Conservation (phyloP, 2,797 vertebrate species). For the Hydrocynus forskahlii region DNA sequence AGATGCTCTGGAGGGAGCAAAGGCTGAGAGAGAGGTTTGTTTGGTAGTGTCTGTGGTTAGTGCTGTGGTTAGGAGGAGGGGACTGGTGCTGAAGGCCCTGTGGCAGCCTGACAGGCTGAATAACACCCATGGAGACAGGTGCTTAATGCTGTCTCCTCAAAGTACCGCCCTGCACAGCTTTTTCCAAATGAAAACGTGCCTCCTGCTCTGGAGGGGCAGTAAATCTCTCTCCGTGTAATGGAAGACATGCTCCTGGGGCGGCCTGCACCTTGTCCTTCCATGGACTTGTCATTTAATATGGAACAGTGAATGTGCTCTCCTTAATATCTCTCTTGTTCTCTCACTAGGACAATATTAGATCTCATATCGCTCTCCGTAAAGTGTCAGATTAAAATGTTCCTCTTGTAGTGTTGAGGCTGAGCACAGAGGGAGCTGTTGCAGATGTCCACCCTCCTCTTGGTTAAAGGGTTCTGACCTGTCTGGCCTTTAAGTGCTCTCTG, state of each 20-base stretch:
- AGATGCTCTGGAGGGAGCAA: constrained; percentile 12
- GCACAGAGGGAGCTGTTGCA: constrained; percentile 32
- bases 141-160: constrained; percentile 32
- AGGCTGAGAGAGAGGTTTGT: constrained; percentile 18
- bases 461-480: constrained; percentile 45
- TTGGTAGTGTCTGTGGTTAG: not conserved
- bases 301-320: constrained; percentile 10
- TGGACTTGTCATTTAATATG: constrained; percentile 41
- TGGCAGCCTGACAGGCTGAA: not conserved
- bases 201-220: constrained; percentile 51
- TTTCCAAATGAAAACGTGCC: constrained; percentile 56
- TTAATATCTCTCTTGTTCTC: constrained; percentile 3
- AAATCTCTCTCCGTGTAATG: constrained; percentile 53
- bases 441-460: constrained; percentile 18
- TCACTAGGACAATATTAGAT: constrained; percentile 8
- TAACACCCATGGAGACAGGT: constrained; percentile 30
- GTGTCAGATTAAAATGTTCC: constrained; percentile 55
- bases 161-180: constrained; percentile 35
- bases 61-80: constrained; percentile 25
- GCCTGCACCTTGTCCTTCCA: constrained; percentile 42
- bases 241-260: constrained; percentile 48
- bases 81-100: constrained; percentile 6
- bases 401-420: constrained; percentile 52
- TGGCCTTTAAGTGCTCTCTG: constrained; percentile 38
- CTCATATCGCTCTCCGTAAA: constrained; percentile 34